phyloP scores from a whole-genome alignment of 1,140 invertebrate species.

The Telenomus remus region DNA sequence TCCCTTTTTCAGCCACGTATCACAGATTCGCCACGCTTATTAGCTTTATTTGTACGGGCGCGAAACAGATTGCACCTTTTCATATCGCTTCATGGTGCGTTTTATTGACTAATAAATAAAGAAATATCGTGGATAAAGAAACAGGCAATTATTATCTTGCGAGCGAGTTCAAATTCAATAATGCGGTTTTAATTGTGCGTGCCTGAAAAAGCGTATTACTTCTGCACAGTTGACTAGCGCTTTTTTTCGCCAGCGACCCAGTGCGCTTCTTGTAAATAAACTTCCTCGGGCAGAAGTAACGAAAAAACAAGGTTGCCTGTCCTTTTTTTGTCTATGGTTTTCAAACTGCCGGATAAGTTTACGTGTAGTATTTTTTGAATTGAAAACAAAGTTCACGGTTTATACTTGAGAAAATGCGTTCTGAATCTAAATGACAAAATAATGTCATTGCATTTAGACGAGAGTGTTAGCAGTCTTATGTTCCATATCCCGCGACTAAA shows the following conservation, averaged over 20 bases:
- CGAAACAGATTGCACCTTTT: slow-evolving; percentile 32
- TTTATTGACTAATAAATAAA: slow-evolving; percentile 22
- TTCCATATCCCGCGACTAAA: slow-evolving; percentile 21
- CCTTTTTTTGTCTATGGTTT: no score
- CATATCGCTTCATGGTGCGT: slow-evolving; percentile 11
- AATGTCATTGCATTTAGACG: slow-evolving; percentile 50
- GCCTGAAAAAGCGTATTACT: slow-evolving; percentile 25
- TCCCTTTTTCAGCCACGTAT: background rate
- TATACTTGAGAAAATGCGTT: slow-evolving; percentile 25
- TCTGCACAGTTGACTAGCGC: slow-evolving; percentile 2
- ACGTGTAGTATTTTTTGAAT: background rate
- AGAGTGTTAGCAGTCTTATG: slow-evolving; percentile 39
- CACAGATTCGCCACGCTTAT: slow-evolving; percentile 26
- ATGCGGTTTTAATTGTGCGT: slow-evolving; percentile 26
- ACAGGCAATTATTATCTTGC: slow-evolving; percentile 23
- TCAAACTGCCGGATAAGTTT: background rate
- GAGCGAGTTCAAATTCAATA: slow-evolving; percentile 23
- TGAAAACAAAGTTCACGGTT: slow-evolving; percentile 26
- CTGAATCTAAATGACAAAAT: slow-evolving; percentile 47
- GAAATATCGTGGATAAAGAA: slow-evolving; percentile 11
- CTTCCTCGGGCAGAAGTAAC: no score
- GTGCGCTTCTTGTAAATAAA: background rate
- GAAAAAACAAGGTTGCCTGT: no score
- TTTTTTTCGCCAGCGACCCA: slow-evolving; percentile 6
- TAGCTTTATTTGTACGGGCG: slow-evolving; percentile 24